A percentile compares a stretch with the other conserved stretches of the same genome.
Conservation (phyloP, 2,797 vertebrate genomes). For the Gallinago solitaria region DNA sequence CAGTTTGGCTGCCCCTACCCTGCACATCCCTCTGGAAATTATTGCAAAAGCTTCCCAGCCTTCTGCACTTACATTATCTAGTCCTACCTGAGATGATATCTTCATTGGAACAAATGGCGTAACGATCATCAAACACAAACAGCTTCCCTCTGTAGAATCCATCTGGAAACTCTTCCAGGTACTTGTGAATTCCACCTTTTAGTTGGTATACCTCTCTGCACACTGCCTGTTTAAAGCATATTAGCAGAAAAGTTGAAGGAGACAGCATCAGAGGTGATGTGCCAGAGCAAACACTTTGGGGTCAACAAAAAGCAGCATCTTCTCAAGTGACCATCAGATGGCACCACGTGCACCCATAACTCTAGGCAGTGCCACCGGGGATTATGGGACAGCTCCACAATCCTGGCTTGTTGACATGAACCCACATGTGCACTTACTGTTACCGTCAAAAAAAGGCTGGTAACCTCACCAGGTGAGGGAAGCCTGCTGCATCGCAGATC, state of each 20-base stretch:
- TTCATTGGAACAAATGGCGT: constrained; percentile 87
- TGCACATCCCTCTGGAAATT: neutral
- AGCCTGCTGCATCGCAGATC: neutral
- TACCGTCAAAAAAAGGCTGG: neutral
- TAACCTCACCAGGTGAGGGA: neutral
- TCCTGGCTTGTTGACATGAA: neutral
- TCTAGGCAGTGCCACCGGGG: neutral
- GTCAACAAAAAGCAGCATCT: neutral
- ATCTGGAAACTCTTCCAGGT: constrained; percentile 92
- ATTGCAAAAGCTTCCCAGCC: neutral
- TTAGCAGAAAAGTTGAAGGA: constrained; percentile 44
- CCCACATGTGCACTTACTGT: neutral
- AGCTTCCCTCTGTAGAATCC: constrained; percentile 96
- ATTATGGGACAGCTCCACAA: neutral
- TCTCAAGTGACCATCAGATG: neutral
- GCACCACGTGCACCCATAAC: neutral
- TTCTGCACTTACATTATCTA: neutral
- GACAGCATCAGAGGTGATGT: neutral
- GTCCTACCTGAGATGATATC: constrained; percentile 91
- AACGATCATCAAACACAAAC: constrained; percentile 96
- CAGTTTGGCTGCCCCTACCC: neutral
- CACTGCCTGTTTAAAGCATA: constrained; percentile 81
- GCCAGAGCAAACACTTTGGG: neutral
- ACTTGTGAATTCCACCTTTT: constrained; percentile 97
- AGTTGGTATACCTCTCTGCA: constrained; percentile 96